Evolutionary conservation across 2,797 vertebrate genomes (phyloP).

Genomic region (Melopsittacus undulatus): DNA sequence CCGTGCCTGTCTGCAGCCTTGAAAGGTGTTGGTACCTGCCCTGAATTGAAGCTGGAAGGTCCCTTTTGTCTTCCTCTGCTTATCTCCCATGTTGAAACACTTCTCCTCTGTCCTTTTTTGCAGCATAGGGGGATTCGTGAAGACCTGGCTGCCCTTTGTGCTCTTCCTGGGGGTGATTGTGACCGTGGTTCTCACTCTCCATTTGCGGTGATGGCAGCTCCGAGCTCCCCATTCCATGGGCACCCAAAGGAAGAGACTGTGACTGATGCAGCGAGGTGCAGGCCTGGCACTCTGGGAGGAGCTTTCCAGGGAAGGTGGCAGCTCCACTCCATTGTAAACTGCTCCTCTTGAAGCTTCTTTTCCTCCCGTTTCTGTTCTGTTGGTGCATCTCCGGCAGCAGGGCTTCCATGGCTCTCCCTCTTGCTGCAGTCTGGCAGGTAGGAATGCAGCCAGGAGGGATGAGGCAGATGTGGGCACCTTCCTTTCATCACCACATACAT

Average conservation of each 20-base stretch:
- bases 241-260: conserved; percentile 4
- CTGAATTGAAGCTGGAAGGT: neutral
- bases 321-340: neutral
- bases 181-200: conserved; percentile 86
- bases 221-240: neutral
- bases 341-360: conserved; percentile 26
- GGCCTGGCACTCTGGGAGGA: neutral
- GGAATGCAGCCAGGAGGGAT: neutral
- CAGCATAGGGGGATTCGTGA: conserved; percentile 90
- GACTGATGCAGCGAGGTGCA: neutral
- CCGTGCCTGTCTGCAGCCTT: neutral
- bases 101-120: neutral
- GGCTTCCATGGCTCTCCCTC: neutral
- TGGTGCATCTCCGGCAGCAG: neutral
- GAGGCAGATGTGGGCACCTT: neutral
- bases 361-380: conserved; percentile 13
- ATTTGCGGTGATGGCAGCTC: conserved; percentile 82
- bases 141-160: conserved; percentile 95
- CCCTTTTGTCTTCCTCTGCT: neutral
- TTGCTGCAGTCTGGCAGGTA: neutral
- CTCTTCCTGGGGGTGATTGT: conserved; percentile 85
- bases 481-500: neutral
- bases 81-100: neutral
- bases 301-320: neutral
- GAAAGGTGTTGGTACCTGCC: neutral